Evolutionary conservation across 2,113 vertebrate genomes (phyloP), one percentile per base, ranked within the genome.

Genomic region (Dendropsophus ebraccatus): DNA sequence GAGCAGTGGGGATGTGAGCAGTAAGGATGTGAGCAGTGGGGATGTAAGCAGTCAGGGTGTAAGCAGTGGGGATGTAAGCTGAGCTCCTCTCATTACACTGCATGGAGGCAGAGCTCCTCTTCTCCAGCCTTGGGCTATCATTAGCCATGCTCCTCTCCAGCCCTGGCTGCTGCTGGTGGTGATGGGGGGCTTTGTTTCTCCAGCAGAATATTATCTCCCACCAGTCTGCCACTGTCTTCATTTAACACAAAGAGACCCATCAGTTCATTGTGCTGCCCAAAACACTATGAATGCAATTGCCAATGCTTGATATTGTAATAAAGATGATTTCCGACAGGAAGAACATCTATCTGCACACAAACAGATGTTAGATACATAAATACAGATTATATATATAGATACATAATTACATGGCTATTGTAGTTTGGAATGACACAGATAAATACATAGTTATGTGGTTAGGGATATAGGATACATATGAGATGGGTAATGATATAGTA

Each of bases 71-170:
- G 41, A 41, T 41, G 41, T 41, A 49, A 49, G 12, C 84, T 45
- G 83, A 85, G 76, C 50, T 17, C 30, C 45, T 32, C 41, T 85
- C 58, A 79, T 79, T 74, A 81, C 56, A 80, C 70, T 58, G 78
- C 41, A 81, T 62, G 56, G 77, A 28, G 45, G 62, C 52, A 87
- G 78, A 32, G 54, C 23, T 58, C 65, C 1, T 30, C 45, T n/a
- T 50, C 35, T 17, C 21, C 69, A 80, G 84, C 84, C 84, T 73
- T 41, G 35, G 84, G 84, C 84, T 54, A 86, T 86, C 13, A 86
- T 86, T 86, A 80, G 84, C 12, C 25, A 79, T 67, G 60, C 69
- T 87, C 50, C 62, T 60, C 69, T 74, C 5, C 49, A 70, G 62
- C 35, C 41, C 60, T 69, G 32, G 58, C 60, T 65, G 32, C 13